Base-by-base conservation (phyloP, 2,888 invertebrate genomes). In the Dysmachus trigonus region DNA sequence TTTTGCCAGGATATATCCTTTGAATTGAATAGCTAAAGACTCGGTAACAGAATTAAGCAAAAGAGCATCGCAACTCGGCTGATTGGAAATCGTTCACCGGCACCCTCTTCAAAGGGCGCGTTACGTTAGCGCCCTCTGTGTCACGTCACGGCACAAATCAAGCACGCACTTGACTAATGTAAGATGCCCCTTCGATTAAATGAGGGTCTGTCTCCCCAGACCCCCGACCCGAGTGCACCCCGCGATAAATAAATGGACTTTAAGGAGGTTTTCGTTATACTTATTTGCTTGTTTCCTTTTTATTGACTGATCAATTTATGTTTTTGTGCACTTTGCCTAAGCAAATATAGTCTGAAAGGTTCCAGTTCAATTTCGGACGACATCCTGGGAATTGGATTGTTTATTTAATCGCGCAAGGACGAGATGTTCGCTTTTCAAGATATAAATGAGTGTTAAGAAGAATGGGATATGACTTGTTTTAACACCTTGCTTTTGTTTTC, bases 221-320 rank as follows among this genome's bases (percentile, higher is more conserved):
- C n/a, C n/a, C n/a, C n/a, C n/a, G n/a, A n/a, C n/a, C n/a, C n/a
- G 51, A n/a, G 51, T 51, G 51, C 51, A 18, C 53, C 33, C 33
- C 22, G 53, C 81, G 77, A 77, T 82, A 82, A 83, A n/a, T 72
- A 72, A 83, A 83, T 83, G 83, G 41, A 72, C 83, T 83, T 71
- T 53, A 77, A 77, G 85, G 79, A 85, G 62, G 53, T 41, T 85
- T 85, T 77, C 62, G 71, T 51, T 85, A n/a, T n/a, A 62, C 47
- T 77, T 85, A 62, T 85, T 85, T 85, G 77, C 31, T 53, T 51
- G 35, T 41, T 62, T 81, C 53, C 18, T 85, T 85, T 77, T 77
- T 85, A 77, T 85, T 77, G 53, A 77, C 79, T 85, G 76, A 85
- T 85, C 85, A 85, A 77, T 62, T 85, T 85, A 76, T 85, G 41